Base-by-base conservation (phyloP, 2,888 invertebrate genomes). In the Hemistola chrysoprasaria region DNA sequence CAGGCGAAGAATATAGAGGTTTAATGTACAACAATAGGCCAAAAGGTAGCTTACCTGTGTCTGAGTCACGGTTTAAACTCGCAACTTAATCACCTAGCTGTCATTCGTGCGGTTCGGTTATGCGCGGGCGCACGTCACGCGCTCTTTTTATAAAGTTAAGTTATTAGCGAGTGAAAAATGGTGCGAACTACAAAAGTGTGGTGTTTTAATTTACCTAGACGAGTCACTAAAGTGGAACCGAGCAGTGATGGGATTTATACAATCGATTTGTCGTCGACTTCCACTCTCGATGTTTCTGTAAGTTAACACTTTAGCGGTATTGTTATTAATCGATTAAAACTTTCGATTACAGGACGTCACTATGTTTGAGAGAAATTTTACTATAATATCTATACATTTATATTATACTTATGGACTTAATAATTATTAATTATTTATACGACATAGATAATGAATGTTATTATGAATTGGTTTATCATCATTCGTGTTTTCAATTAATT, bases 221-320 rank as follows among this genome's bases (percentile, higher is more conserved):
- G 85, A 31, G 56, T 63, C 4, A 44, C 67, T 5, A 88, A 85
- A 66, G 85, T 88, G 48, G 76, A 77, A 0, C 87, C 87, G 1
- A 69, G 65, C 50, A 70, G 64, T 1, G 78, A 79, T 21, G 80
- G 79, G 6, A 76, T 87, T 29, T 87, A 67, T 46, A 84, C 84
- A 27, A 83, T 86, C 21, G 82, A 70, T 42, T 73, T 80, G 78
- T 80, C 81, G 2, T 80, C 81, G 29, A 77, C 78, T 6, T 78
- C 78, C 3, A 87, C 87, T 5, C 53, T 88, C 61, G 85, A 87
- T 64, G 71, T 85, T 24, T 70, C 75, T 22, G 86, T 84, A 65
- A 81, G 84, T 79, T 50, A 21, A 8, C 52, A 50, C 50, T 27
- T 32, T 23, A 6, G 8, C 11, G 22, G 8, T 24, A 24, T 8